These are phyloP conservation scores for Epizoanthus rinbou DNA, from an alignment of 92 coral and sea anemone genomes.

Conservation along the genomic window DNA sequence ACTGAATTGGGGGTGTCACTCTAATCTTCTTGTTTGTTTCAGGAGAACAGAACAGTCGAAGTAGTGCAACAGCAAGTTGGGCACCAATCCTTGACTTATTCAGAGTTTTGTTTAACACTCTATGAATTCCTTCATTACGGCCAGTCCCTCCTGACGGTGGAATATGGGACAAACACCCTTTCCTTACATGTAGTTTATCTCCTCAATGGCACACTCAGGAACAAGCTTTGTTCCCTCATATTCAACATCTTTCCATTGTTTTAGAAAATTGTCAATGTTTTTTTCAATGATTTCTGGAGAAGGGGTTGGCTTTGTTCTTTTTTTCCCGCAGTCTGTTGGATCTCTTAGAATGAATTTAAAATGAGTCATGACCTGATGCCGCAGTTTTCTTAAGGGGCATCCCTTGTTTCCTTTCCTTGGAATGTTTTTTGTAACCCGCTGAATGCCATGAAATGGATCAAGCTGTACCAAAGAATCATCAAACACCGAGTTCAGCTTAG, in stretches of 20 bases:
- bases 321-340: slow-evolving; percentile 45
- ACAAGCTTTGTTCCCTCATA: slow-evolving; percentile 39
- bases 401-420: slow-evolving; percentile 41
- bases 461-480: background rate
- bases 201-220: slow-evolving; percentile 45
- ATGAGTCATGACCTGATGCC: slow-evolving; percentile 22
- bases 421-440: slow-evolving; percentile 25
- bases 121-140: slow-evolving; percentile 55
- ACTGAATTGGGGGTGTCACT: slow-evolving; percentile 35
- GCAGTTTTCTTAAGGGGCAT: slow-evolving; percentile 30
- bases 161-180: slow-evolving; percentile 56
- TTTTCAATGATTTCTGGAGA: slow-evolving; percentile 7
- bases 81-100: slow-evolving; percentile 49
- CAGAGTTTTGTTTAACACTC: slow-evolving; percentile 43
- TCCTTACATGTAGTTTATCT: slow-evolving; percentile 48
- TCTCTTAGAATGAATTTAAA: slow-evolving; percentile 47
- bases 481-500: background rate
- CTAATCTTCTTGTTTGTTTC: slow-evolving; percentile 10
- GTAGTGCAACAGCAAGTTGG: slow-evolving; percentile 25
- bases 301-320: slow-evolving; percentile 55
- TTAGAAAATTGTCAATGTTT: slow-evolving; percentile 40
- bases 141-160: slow-evolving; percentile 52
- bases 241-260: slow-evolving; percentile 51
- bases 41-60: slow-evolving; percentile 6
- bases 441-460: slow-evolving; percentile 26